Evolutionary conservation across 2,113 vertebrate genomes (phyloP), one percentile per base, ranked within the genome.

Genomic region (Alexandromys fortis): DNA sequence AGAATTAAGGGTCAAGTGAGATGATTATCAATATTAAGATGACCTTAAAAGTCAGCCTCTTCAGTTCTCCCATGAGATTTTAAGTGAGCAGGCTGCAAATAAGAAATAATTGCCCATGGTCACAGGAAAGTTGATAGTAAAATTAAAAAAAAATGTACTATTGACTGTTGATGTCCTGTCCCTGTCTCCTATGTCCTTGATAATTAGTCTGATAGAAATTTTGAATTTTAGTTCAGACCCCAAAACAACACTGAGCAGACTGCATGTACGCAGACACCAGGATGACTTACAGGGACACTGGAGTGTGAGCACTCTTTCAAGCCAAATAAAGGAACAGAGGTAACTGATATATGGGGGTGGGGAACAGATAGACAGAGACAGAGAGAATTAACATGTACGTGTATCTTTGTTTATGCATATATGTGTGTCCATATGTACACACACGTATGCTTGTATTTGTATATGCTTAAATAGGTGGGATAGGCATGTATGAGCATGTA

Each of bases 131-230:
- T n/a, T 49, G 30, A 14, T n/a, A 55, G 12, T 65, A 88, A 78
- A 68, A 24, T 12, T 19, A 2, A 13, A 13, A 21, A 38, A 45
- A 35, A 24, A 49, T 4, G 16, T 2, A 16, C 16, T 45, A 13
- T 75, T 47, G 1, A 77, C 7, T n/a, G 19, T 35, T 14, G 26
- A 58, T 11, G 0, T 13, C 52, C 17, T 24, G 0, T 47, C 5
- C 11, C 33, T 24, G 0, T 47, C 5, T 8, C 26, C 42, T 11
- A 0, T 33, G 22, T 7, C 7, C 14, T 61, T 13, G 1, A 21
- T 5, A 19, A 16, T 58, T 58, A 22, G 7, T 45, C 19, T 85
- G 2, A 22, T 42, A 65, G 63, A 65, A 70, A 70, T 30, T 13
- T 12, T 55, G 35, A 45, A 14, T 73, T 58, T 26, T 16, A 8